A percentile compares a stretch with the other conserved stretches of the same genome.
phyloP scores from a whole-genome alignment of 1,140 invertebrate genomes.

The Latrodectus geometricus region DNA sequence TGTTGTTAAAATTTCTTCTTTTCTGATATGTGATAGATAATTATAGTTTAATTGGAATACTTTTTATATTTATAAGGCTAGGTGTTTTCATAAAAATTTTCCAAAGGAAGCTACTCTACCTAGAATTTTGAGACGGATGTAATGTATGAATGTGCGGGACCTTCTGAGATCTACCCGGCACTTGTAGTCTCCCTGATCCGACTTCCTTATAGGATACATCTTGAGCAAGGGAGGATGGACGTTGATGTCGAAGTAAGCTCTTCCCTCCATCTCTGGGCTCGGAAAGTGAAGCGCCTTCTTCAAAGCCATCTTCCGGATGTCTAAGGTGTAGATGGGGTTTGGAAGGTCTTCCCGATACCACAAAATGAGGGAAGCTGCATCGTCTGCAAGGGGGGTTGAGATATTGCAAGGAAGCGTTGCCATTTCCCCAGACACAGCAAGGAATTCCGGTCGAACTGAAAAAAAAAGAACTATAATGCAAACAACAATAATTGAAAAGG shows the following conservation, averaged over 20 bases:
- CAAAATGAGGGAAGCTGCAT: conserved; percentile 82
- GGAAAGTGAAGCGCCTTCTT: conserved; percentile 60
- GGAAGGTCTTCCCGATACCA: conserved; percentile 80
- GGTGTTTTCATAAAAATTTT: no score
- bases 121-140: conserved; percentile 63
- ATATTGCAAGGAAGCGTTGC: conserved; percentile 86
- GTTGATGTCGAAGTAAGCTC: conserved; percentile 63
- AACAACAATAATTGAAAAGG: no score
- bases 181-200: conserved; percentile 89
- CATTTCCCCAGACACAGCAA: conserved; percentile 79
- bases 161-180: conserved; percentile 91
- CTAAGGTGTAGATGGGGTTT: conserved; percentile 65
- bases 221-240: conserved; percentile 77
- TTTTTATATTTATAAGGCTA: no score
- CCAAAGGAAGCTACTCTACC: no score
- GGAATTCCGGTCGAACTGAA: conserved; percentile 63
- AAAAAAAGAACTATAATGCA: background rate
- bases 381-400: conserved; percentile 78
- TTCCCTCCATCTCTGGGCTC: conserved; percentile 56
- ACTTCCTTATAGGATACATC: conserved; percentile 80
- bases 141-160: conserved; percentile 77
- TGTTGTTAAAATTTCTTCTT: no score
- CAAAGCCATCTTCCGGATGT: conserved; percentile 63
- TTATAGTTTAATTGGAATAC: no score
- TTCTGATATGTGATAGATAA: no score